Base-by-base conservation (phyloP, 2,888 invertebrate species). In the Smittia sp. region DNA sequence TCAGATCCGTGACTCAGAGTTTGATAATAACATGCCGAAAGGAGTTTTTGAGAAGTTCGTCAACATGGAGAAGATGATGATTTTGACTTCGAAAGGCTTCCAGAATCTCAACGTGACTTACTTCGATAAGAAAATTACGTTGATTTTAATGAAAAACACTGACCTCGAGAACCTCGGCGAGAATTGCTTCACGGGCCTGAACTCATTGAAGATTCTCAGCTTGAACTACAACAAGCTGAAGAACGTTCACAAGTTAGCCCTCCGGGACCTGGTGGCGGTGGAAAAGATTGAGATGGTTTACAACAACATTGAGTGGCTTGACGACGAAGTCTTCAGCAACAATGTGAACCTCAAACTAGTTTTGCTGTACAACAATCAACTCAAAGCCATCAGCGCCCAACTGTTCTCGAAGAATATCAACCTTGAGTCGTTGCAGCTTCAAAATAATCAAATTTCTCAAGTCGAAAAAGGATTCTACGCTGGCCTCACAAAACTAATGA, bases 31-130 rank as follows among this genome's bases (percentile, higher is more conserved):
- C 22, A 22, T 58, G 22, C 72, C 72, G 1, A 20, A 15, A 3
- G 58, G 62, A 20, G 39, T 72, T 22, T 72, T 72, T 39, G 72
- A 72, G 20, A 58, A 20, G n/a, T 72, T 72, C 24, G 39, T 22
- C 6, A 72, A 72, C 58, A 39, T 72, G 62, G 72, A 72, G 20
- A 72, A 72, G 25, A 72, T 72, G 6, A 72, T 72, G 72, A 72
- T 72, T 11, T 13, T 72, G 20, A 32, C 25, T 6, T 20, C 24
- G 1, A 20, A 20, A 1, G 72, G 72, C n/a, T 72, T 72, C 24
- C 13, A 72, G 24, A 58, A n/a, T 6, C 62, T 72, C 32, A 25
- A 58, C 7, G 11, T 9, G 3, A 20, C 58, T 1, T 72, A 72
- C 24, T 72, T 72, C 20, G 72, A 72, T 58, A 62, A 62, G 20